Conservation (phyloP, 1,140 invertebrate genomes). For the Aphis gossypii region DNA sequence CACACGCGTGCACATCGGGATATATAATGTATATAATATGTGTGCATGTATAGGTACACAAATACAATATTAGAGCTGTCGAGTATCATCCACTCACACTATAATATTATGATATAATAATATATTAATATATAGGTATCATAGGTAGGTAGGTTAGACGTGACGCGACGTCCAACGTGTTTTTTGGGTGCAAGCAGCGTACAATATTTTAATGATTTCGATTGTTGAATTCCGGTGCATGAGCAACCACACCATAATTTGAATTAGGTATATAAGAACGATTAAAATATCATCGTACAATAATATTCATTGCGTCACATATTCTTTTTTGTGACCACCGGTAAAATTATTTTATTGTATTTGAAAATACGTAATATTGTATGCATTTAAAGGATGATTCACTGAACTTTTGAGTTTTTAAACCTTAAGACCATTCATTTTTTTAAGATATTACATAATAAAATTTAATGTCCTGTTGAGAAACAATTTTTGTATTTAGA, state of each 20-base stretch:
- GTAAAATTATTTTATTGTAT: background rate
- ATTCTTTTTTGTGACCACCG: background rate
- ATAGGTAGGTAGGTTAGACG: background rate
- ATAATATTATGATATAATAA: background rate
- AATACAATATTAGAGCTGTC: conserved; percentile 4
- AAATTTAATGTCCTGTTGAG: background rate
- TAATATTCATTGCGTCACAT: background rate
- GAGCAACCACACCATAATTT: background rate
- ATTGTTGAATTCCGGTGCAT: background rate
- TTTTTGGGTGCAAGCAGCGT: background rate
- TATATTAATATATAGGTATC: background rate
- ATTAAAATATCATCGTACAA: background rate
- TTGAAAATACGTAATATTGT: background rate
- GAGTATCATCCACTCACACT: background rate
- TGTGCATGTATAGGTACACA: background rate
- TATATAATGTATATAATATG: background rate
- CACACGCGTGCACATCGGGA: background rate
- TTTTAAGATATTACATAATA: too few relatives aligned
- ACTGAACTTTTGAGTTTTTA: too few relatives aligned
- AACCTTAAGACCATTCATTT: too few relatives aligned
- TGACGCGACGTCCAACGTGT: background rate
- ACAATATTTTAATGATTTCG: background rate
- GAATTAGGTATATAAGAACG: background rate
- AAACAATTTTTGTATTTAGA: background rate
- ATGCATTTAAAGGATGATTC: too few relatives aligned